phyloP scores from a whole-genome alignment of 2,888 invertebrate genomes.

The Bimastos eiseni region DNA sequence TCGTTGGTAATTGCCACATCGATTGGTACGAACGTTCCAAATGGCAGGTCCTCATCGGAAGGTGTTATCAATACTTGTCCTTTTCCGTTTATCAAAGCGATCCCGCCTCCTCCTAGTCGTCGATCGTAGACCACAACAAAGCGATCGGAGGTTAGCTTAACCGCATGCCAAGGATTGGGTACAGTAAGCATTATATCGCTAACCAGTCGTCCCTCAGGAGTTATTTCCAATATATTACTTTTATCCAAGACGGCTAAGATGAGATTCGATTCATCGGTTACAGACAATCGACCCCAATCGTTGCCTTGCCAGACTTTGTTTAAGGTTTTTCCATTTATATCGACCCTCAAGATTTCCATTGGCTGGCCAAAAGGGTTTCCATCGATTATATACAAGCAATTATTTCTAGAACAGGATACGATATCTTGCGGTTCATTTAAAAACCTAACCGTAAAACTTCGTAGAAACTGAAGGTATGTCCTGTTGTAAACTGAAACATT shows the following conservation, averaged over 20 bases:
- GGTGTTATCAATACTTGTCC: too few relatives aligned
- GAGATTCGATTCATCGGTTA: not conserved
- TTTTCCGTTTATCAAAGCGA: too few relatives aligned
- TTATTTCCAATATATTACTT: not conserved
- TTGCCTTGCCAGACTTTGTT: not conserved
- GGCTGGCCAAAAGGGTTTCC: not conserved
- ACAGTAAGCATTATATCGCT: not conserved
- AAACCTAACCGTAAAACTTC: not conserved
- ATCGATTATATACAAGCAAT: not conserved
- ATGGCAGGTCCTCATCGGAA: too few relatives aligned
- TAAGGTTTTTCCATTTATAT: not conserved
- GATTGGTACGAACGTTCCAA: too few relatives aligned
- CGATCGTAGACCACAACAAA: too few relatives aligned
- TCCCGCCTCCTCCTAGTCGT: too few relatives aligned
- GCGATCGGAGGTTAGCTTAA: not conserved
- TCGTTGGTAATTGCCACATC: too few relatives aligned
- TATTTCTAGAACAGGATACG: not conserved
- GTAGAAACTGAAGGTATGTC: not conserved
- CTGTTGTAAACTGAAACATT: not conserved
- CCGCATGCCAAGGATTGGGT: not conserved
- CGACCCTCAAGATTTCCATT: not conserved
- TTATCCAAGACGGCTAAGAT: not conserved
- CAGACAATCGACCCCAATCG: conserved; percentile 13
- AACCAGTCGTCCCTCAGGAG: not conserved
- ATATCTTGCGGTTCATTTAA: not conserved